Evolutionary conservation across 2,113 vertebrate genomes (phyloP).

Genomic region (Ctenomys sociabilis): DNA sequence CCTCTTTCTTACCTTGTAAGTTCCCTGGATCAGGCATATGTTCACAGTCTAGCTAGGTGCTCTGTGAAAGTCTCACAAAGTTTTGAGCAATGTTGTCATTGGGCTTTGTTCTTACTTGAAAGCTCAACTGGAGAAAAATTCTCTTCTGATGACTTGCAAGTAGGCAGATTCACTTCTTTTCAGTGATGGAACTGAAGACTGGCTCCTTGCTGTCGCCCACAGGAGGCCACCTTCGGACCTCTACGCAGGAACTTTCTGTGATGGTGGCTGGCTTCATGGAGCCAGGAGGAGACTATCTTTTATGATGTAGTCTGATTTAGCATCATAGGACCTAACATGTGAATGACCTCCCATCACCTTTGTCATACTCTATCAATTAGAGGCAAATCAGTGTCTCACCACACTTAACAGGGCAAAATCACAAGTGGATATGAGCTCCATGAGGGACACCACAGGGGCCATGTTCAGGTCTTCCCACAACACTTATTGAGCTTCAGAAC

Average conservation of each 20-base stretch:
- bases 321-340: not conserved
- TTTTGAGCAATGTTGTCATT: not conserved
- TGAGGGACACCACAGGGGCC: not conserved
- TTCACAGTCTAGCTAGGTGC: not conserved
- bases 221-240: not conserved
- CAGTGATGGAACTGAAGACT: no score
- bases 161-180: not conserved
- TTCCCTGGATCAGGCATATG: not conserved
- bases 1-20: not conserved
- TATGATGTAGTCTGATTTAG: not conserved
- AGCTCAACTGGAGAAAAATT: not conserved
- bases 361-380: not conserved
- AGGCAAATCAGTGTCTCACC: not conserved
- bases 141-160: not conserved
- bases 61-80: not conserved
- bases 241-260: not conserved
- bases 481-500: not conserved
- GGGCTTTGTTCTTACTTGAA: not conserved
- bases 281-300: not conserved
- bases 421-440: not conserved
- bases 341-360: not conserved
- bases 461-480: not conserved
- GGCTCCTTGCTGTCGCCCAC: not conserved
- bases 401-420: not conserved
- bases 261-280: not conserved